Evolutionary conservation across 2,113 vertebrate genomes (phyloP), one percentile per base, ranked within the genome.

Genomic region (Hippopotamus amphibius): DNA sequence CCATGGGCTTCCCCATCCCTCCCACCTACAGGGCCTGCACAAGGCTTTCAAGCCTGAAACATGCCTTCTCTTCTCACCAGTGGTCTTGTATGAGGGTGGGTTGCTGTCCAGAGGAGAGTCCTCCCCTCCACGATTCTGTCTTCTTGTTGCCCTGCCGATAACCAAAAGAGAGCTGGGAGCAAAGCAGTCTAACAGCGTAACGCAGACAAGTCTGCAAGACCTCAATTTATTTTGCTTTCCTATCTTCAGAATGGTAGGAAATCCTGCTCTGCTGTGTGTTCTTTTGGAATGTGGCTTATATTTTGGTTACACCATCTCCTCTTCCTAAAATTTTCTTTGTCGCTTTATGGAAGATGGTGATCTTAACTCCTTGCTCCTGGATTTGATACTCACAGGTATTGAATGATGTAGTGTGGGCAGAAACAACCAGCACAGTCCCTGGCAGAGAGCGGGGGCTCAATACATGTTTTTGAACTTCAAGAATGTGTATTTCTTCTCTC

Each of bases 241-340:
- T 69, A 0, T 46, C n/a, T 48, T 69, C 43, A 21, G 26, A 15
- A 79, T 4, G 33, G 12, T 2, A 19, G 24, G 1, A 0, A n/a
- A 11, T 17, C 53, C 24, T 1, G 0, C 24, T 79, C 41, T 17
- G 33, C 22, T 1, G n/a, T 17, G 12, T 50, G 21, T n/a, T 90
- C 72, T 66, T 8, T 53, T 50, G 41, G 65, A 50, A 61, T 4
- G 3, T 26, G 15, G 43, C 33, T 86, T 87, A 10, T 55, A 15
- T 37, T 77, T 66, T 53, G 50, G 16, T 43, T 55, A 21, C 28
- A 2, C 2, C 0, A 0, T 53, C 53, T 93, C 41, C 22, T 53
- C 24, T 69, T 80, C 48, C 37, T 24, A 61, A 76, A 69, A 41
- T 24, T 81, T 68, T 43, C 1, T 50, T 15, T 19, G 41, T 57